Evolutionary conservation across 2,888 invertebrate genomes (phyloP).

Genomic region (Amblyteles armatorius): DNA sequence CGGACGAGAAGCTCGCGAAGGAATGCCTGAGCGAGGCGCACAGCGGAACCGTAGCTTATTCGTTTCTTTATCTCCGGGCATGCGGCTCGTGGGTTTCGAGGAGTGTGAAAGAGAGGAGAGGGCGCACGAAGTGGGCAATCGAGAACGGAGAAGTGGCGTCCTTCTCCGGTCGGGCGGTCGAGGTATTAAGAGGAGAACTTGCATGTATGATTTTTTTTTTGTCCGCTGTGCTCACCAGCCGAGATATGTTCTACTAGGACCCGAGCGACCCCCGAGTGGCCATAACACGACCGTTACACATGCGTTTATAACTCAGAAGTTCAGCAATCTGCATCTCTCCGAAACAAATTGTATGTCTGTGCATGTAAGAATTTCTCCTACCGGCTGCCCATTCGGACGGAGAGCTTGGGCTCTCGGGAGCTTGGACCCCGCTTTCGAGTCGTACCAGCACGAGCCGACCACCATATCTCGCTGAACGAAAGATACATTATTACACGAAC

Average conservation of each 20-base stretch:
- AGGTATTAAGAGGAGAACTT: conserved; percentile 55
- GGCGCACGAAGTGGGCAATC: conserved; percentile 30
- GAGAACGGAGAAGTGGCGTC: conserved; percentile 49
- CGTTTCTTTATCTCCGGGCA: conserved; percentile 30
- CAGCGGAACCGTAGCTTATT: conserved; percentile 75
- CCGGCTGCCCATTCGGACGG: conserved; percentile 10
- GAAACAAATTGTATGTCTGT: conserved; percentile 73
- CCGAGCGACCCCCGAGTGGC: conserved; percentile 63
- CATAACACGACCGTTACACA: conserved; percentile 72
- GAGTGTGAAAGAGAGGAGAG: conserved; percentile 62
- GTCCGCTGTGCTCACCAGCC: conserved; percentile 33
- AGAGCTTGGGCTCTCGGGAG: neutral
- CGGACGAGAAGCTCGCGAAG: conserved; percentile 54
- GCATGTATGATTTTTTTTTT: conserved; percentile 57
- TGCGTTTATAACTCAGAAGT: conserved; percentile 80
- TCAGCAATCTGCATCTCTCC: conserved; percentile 68
- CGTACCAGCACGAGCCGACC: conserved; percentile 21
- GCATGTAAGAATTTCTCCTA: conserved; percentile 48
- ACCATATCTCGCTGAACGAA: conserved; percentile 6
- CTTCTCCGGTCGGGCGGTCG: conserved; percentile 61
- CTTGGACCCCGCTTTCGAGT: neutral
- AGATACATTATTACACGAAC: conserved; percentile 27
- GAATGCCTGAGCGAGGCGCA: conserved; percentile 63
- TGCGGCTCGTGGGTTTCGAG: conserved; percentile 28
- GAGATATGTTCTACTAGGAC: conserved; percentile 54